phyloP scores from a whole-genome alignment of 1,140 invertebrate species.

The Oreohelix idahoensis region DNA sequence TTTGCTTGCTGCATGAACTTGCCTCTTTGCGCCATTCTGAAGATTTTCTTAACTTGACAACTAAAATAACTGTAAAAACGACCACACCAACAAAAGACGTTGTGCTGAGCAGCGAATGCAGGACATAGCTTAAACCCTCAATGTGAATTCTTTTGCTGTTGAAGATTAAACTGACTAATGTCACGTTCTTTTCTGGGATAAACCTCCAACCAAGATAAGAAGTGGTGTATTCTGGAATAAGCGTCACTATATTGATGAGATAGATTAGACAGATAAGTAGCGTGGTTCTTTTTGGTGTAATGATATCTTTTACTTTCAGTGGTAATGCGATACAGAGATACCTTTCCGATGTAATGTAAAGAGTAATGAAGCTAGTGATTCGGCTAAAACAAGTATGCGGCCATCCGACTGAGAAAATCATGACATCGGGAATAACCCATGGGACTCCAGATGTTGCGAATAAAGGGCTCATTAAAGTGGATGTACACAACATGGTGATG shows the following conservation, averaged over 20 bases:
- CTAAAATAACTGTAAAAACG: not conserved
- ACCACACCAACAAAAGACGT: not conserved
- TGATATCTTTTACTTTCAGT: not conserved
- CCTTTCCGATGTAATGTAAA: not conserved
- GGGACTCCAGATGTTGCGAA: too few species aligned
- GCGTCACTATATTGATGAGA: not conserved
- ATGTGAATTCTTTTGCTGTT: not conserved
- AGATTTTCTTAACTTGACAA: not conserved
- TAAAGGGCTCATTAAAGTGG: too few species aligned
- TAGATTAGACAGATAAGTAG: not conserved
- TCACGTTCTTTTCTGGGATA: not conserved
- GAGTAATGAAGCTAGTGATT: not conserved
- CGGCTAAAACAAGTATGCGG: not conserved
- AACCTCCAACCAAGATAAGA: not conserved
- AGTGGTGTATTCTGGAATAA: slow-evolving; percentile 4
- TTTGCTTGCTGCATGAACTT: not conserved
- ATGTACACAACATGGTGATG: too few species aligned
- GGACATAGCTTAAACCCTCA: not conserved
- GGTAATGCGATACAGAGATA: not conserved
- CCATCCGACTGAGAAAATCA: not conserved
- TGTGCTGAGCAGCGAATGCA: not conserved
- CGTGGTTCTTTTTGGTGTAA: not conserved
- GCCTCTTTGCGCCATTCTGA: slow-evolving; percentile 3
- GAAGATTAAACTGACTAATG: not conserved
- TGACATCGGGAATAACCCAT: not conserved